These are phyloP conservation scores for Chionodraco myersi DNA, from an alignment of 2,113 vertebrate species.

Conservation along the genomic window DNA sequence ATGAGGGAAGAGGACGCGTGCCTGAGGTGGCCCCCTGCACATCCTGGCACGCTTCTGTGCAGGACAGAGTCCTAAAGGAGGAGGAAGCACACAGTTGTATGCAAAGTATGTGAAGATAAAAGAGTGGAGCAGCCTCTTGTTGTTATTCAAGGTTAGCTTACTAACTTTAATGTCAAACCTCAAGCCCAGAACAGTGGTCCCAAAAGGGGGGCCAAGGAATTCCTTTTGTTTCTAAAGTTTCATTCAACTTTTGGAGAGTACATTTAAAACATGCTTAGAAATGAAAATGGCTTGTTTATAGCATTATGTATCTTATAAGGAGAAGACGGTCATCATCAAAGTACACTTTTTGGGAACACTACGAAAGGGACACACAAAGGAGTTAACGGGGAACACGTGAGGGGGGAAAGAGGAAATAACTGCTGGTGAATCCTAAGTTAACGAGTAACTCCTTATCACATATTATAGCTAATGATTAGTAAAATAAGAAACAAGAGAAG, in stretches of 20 bases:
- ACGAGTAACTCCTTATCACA: too few relatives aligned
- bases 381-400: too few relatives aligned
- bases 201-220: neutral
- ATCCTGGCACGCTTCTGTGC: conserved; percentile 56
- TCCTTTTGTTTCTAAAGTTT: neutral
- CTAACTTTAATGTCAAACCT: neutral
- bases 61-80: conserved; percentile 26
- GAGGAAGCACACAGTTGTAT: conserved; percentile 31
- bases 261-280: neutral
- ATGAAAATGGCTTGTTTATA: neutral
- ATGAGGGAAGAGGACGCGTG: conserved; percentile 71
- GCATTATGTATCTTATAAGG: neutral
- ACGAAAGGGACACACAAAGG: too few relatives aligned
- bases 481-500: too few relatives aligned
- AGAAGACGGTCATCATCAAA: too few relatives aligned
- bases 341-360: too few relatives aligned
- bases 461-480: too few relatives aligned
- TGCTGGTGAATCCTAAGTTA: too few relatives aligned
- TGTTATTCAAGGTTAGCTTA: neutral
- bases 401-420: too few relatives aligned
- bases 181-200: neutral
- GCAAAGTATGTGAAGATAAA: conserved; percentile 1
- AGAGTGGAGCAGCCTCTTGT: neutral
- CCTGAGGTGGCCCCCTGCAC: conserved; percentile 55
- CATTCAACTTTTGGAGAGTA: too few relatives aligned